A percentile compares a stretch with the other conserved stretches of the same genome.
These are phyloP conservation scores for Syritta pipiens DNA, from an alignment of 2,888 invertebrate species.

Conservation along the genomic window DNA sequence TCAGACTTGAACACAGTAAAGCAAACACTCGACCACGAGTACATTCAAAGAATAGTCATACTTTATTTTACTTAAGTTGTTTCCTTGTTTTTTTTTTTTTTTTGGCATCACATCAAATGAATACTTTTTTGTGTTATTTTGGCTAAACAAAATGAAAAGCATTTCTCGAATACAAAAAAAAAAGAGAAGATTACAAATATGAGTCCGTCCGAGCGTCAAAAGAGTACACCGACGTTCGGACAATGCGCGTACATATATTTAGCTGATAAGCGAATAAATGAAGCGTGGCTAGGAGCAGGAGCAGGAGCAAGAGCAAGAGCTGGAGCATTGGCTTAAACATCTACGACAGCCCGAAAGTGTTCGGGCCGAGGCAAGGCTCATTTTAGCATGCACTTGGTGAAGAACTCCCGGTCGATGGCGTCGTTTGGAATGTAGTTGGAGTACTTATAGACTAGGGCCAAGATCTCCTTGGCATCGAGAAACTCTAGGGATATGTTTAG, in stretches of 20 bases:
- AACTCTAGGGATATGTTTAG: conserved; percentile 76
- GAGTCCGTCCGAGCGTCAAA: neutral
- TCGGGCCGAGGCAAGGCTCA: conserved; percentile 19
- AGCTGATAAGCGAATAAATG: too few relatives aligned
- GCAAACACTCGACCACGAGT: too few relatives aligned
- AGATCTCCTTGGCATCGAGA: conserved; percentile 75
- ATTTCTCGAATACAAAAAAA: conserved; percentile 24
- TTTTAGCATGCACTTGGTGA: conserved; percentile 77
- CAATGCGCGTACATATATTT: too few relatives aligned
- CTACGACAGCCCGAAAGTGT: conserved; percentile 10
- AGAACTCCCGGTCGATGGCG: conserved; percentile 78
- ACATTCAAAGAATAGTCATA: conserved; percentile 25
- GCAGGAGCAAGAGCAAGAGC: conserved; percentile 43
- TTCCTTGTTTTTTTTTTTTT: too few relatives aligned
- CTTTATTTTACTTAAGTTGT: conserved; percentile 24
- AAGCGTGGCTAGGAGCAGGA: too few relatives aligned
- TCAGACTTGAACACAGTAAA: too few relatives aligned
- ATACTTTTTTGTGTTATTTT: conserved; percentile 32
- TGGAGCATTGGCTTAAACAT: conserved; percentile 13
- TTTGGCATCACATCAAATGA: conserved; percentile 63
- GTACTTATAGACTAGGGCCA: conserved; percentile 77
- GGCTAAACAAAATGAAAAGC: conserved; percentile 25
- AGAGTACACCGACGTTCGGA: neutral
- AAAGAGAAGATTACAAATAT: neutral
- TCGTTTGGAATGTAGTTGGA: conserved; percentile 78